Percentiles rank a stretch among this genome's conserved stretches.
Conservation (phyloP, 2,888 invertebrate genomes). For the Dolichomitus sp. region DNA sequence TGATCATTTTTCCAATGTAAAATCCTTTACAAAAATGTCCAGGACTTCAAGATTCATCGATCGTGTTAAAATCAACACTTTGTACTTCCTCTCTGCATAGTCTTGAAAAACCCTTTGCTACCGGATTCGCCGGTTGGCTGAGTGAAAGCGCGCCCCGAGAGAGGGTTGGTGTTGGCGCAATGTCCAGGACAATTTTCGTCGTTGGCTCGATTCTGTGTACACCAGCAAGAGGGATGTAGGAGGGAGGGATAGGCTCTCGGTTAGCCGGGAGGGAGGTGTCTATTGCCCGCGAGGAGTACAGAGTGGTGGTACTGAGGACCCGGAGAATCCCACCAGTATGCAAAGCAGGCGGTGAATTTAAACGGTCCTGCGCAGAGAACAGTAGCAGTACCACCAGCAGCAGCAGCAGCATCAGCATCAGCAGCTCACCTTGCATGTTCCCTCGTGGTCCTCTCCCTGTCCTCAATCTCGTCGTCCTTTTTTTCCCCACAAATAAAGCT, state of each 20-base stretch:
- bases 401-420: conserved; percentile 58
- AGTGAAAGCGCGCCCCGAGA: conserved; percentile 50
- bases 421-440: conserved; percentile 75
- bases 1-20: too few species aligned
- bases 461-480: conserved; percentile 30
- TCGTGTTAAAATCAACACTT: not conserved
- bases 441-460: conserved; percentile 56
- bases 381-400: not conserved
- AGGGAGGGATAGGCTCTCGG: conserved; percentile 53
- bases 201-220: conserved; percentile 24
- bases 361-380: conserved; percentile 83
- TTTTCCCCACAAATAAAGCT: not conserved
- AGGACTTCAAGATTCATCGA: not conserved
- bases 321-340: conserved; percentile 77
- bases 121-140: conserved; percentile 66
- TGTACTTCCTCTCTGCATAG: not conserved
- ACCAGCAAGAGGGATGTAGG: not conserved
- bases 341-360: conserved; percentile 84
- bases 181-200: conserved; percentile 71
- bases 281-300: conserved; percentile 54
- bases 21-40: not conserved
- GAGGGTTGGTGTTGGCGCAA: conserved; percentile 67
- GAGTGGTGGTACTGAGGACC: conserved; percentile 53
- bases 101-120: conserved; percentile 11
- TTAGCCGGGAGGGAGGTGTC: conserved; percentile 68